Base-by-base conservation (phyloP, 2,888 invertebrate genomes). In the Cantharis nigra region DNA sequence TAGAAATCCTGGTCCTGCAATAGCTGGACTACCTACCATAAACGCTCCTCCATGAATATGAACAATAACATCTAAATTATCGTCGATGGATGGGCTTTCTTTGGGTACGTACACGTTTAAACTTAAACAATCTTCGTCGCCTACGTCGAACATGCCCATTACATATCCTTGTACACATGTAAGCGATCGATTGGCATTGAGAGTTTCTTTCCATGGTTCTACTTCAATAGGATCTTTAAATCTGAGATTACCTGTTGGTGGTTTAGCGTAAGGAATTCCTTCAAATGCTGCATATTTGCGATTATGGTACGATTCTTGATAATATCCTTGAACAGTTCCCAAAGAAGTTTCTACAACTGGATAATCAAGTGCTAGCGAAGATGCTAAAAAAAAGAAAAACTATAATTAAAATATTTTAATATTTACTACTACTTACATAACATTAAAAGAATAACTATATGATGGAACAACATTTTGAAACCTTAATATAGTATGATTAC, bases 251-350 rank as follows among this genome's bases (percentile, higher is more conserved):
- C 80, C 83, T 18, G 83, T 76, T 9, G 85, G 85, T 20, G 85
- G 83, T 80, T 83, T 79, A 0, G 83, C 85, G 67, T 80, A 85
- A 0, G 85, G 85, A 23, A 85, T 84, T 2, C 85, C 85, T 74
- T 85, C 84, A 72, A 85, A 85, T 0, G 84, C 83, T 11, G 81
- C 74, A 75, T 74, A 84, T 11, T 67, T 80, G 26, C 81, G 79
- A 30, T 83, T 83, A 62, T 78, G 70, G 72, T 84, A 85, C 0
- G 85, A 85, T 63, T 74, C 74, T 30, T 79, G 75, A 9, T 82
- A 71, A 16, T 71, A 74, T 5, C 85, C 85, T 67, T 80, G 77
- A n/a, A 85, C 75, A 7, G 63, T 16, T 16, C 85, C 85, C 76
- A 82, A 64, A 1, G 28, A 11, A 11, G 74, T 70, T 70, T 63